These are phyloP conservation scores for Eonycteris spelaea DNA, from an alignment of 2,113 vertebrate genomes.

Conservation along the genomic window DNA sequence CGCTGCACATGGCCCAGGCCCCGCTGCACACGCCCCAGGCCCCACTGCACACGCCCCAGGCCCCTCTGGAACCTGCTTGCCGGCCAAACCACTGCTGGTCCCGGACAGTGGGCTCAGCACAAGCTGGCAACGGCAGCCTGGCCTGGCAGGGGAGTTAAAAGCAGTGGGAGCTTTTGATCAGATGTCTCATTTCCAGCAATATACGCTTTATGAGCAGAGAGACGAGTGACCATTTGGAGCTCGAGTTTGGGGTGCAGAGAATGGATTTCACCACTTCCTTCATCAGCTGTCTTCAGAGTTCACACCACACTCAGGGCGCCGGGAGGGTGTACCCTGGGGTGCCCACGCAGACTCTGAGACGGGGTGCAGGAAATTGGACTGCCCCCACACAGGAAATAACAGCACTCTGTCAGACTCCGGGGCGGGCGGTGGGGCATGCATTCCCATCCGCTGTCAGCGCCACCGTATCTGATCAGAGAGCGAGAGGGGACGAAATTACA, in stretches of 20 bases:
- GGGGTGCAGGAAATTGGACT: slow-evolving; percentile 98
- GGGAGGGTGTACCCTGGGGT: slow-evolving; percentile 88
- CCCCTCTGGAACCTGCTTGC: no score
- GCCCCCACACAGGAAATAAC: slow-evolving; percentile 99
- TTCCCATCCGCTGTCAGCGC: slow-evolving; percentile 85
- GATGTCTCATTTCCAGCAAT: slow-evolving; percentile 49
- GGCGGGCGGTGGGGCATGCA: slow-evolving; percentile 92
- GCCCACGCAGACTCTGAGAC: slow-evolving; percentile 87
- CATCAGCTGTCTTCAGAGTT: slow-evolving; percentile 80
- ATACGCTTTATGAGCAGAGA: slow-evolving; percentile 62
- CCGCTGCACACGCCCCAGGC: no score
- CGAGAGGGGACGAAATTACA: slow-evolving; percentile 77
- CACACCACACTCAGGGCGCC: slow-evolving; percentile 75
- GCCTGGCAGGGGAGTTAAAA: slow-evolving; percentile 2
- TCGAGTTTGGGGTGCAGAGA: slow-evolving; percentile 63
- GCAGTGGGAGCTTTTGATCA: neutral
- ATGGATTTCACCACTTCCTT: slow-evolving; percentile 76
- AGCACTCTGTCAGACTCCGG: slow-evolving; percentile 98
- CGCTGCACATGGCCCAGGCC: no score
- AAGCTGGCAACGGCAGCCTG: neutral
- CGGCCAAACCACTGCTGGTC: no score
- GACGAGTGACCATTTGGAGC: slow-evolving; percentile 58
- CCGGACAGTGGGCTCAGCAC: no score
- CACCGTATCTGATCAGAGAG: slow-evolving; percentile 89
- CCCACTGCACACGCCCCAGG: no score